These are phyloP conservation scores for Hydrophis major DNA, from an alignment of 2,797 vertebrate species.

Conservation along the genomic window DNA sequence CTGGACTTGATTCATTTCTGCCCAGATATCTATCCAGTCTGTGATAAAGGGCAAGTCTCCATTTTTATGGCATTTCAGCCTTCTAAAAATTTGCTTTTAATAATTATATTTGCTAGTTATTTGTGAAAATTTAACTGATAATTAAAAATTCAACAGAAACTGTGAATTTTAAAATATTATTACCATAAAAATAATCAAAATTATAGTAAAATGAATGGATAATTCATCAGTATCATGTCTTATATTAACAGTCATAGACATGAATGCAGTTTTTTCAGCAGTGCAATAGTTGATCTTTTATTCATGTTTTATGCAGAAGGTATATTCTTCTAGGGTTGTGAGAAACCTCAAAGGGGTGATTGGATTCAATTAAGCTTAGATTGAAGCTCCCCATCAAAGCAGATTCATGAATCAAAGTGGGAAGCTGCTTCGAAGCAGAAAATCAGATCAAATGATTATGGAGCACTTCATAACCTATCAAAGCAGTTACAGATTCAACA, in stretches of 20 bases:
- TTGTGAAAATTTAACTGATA: conserved; percentile 37
- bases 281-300: conserved; percentile 55
- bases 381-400: not conserved
- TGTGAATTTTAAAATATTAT: conserved; percentile 53
- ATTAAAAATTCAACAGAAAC: conserved; percentile 42
- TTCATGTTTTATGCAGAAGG: conserved; percentile 53
- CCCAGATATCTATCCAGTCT: not conserved
- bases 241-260: conserved; percentile 29
- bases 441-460: not conserved
- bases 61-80: not conserved
- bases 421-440: not conserved
- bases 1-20: not conserved
- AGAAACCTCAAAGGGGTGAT: not conserved
- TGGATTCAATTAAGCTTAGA: not conserved
- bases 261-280: conserved; percentile 47
- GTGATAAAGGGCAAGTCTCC: not conserved
- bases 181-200: conserved; percentile 41
- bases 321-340: conserved; percentile 36
- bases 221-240: conserved; percentile 50
- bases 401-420: not conserved
- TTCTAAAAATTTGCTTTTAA: conserved; percentile 22
- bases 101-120: conserved; percentile 59
- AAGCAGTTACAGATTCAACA: not conserved
- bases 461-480: not conserved
- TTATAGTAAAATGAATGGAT: conserved; percentile 45